Base-by-base conservation (phyloP, 2,888 invertebrate species). In the Odontocolon sp. region DNA sequence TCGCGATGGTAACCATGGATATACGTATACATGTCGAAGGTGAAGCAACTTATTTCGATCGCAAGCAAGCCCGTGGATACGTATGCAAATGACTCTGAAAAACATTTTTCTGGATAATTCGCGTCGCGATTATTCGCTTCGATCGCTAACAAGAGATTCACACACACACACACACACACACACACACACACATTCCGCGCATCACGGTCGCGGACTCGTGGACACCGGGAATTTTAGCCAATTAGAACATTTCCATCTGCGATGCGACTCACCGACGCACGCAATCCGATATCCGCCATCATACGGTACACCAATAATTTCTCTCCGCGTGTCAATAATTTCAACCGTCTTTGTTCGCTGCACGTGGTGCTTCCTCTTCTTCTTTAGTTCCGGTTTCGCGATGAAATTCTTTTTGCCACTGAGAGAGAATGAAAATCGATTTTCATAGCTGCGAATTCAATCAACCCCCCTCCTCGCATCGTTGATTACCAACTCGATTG, bases 221-320 rank as follows among this genome's bases (percentile, higher is more conserved):
- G 84, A 80, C 82, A 82, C 77, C 80, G 82, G 87, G 87, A 84
- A 87, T 87, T 87, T 85, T 81, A 82, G 78, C 81, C 86, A 86
- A 87, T 87, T 86, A 79, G 71, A 80, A 80, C 78, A 85, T 86
- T 82, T 81, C 84, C 83, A 83, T 82, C 81, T 57, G 76, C 72
- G 67, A 57, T 67, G 75, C 77, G 63, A 45, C 36, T 57, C 61
- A 61, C 45, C 16, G 38, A 61, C 59, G 52, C 77, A 57, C 68
- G 77, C 77, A 57, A 69, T 50, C 56, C 67, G 61, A 57, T 68
- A 47, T 31, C 14, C 18, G 45, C 54, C 36, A 56, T 54, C 38
- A 11, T 14, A 28, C 4, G 31, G 6, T 23, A 23, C 23, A 42
- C 18, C 16, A 23, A 56, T 28, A 40, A 33, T 36, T 56, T 4